Conservation (phyloP, 1,140 invertebrate genomes). For the Teleogryllus occipitalis region DNA sequence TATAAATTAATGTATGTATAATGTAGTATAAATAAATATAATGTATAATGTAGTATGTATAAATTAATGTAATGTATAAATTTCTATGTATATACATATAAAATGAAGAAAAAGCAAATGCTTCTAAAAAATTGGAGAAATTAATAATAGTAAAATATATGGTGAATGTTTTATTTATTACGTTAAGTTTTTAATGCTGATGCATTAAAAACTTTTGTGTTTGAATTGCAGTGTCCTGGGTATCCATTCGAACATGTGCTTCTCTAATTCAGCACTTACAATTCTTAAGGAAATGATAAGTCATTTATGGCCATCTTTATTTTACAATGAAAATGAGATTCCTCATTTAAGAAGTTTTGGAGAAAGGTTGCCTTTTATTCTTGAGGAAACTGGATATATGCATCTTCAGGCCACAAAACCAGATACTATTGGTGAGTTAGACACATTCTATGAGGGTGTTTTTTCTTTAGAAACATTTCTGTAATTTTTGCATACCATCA, state of each 20-base stretch:
- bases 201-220: neutral
- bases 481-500: neutral
- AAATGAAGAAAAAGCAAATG: no score
- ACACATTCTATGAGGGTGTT: no score
- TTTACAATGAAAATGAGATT: conserved; percentile 43
- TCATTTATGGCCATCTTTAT: conserved; percentile 42
- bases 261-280: conserved; percentile 32
- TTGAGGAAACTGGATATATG: conserved; percentile 70
- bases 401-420: conserved; percentile 79
- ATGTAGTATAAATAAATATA: no score
- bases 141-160: no score
- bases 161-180: no score
- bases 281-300: conserved; percentile 45
- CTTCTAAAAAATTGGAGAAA: no score
- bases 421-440: conserved; percentile 70
- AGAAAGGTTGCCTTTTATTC: conserved; percentile 38
- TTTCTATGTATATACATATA: no score
- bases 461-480: no score
- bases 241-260: conserved; percentile 58
- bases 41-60: no score
- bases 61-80: no score
- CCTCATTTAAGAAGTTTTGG: conserved; percentile 53
- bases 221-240: conserved; percentile 46
- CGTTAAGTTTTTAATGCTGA: no score
- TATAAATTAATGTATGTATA: no score